Evolutionary conservation across 2,888 invertebrate genomes (phyloP).

Genomic region (Cryptocheilus praepositus): DNA sequence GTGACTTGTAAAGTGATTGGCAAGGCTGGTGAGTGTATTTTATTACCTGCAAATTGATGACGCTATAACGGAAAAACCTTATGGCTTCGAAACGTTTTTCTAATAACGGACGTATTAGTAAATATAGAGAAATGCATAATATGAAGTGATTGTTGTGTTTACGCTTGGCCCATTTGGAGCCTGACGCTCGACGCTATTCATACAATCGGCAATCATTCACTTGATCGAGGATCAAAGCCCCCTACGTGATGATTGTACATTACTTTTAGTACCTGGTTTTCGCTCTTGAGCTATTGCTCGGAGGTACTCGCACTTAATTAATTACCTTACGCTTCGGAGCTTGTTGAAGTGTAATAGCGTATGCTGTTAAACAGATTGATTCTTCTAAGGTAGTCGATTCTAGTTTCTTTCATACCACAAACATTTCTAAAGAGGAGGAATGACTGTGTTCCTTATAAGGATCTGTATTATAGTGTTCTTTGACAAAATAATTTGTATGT

Average conservation of each 20-base stretch:
- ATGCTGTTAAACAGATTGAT: conserved; percentile 20
- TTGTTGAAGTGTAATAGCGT: conserved; percentile 31
- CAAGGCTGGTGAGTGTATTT: too few species aligned
- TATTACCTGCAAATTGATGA: too few species aligned
- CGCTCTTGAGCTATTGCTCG: conserved; percentile 27
- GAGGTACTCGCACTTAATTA: conserved; percentile 40
- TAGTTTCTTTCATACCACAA: too few species aligned
- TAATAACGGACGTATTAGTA: too few species aligned
- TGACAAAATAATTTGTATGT: too few species aligned
- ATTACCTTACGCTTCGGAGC: conserved; percentile 31
- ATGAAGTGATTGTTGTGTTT: not conserved
- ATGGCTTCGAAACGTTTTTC: too few species aligned
- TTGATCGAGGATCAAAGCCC: not conserved
- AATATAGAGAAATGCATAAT: too few species aligned
- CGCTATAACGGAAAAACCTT: not conserved
- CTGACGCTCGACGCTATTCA: too few species aligned
- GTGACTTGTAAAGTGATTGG: too few species aligned
- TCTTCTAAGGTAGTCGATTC: not conserved
- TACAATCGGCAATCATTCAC: not conserved
- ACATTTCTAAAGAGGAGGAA: too few species aligned
- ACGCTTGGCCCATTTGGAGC: not conserved
- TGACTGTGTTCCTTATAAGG: too few species aligned
- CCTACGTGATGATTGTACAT: conserved; percentile 26
- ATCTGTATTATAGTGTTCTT: too few species aligned
- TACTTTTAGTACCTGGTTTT: conserved; percentile 62